These are phyloP conservation scores for Drosophila ironensis DNA, from an alignment of 1,140 invertebrate genomes.

Conservation along the genomic window DNA sequence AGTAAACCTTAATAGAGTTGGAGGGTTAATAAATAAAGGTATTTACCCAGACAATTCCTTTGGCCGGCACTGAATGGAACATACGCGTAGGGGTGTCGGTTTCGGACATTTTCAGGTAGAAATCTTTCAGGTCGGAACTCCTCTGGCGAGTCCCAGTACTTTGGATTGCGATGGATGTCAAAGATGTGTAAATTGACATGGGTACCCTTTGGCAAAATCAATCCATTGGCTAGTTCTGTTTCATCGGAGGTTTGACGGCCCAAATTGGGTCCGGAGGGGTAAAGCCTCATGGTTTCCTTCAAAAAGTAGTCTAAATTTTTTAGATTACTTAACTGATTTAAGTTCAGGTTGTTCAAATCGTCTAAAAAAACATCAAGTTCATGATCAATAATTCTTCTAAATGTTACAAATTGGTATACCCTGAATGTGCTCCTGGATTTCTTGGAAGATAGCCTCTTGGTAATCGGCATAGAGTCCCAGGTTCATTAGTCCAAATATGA, in stretches of 20 bases:
- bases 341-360: slow-evolving; percentile 65
- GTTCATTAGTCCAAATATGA: slow-evolving; percentile 84
- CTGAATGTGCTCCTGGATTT: slow-evolving; percentile 35
- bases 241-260: slow-evolving; percentile 84
- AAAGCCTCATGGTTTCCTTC: slow-evolving; percentile 85
- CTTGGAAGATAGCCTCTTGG: slow-evolving; percentile 85
- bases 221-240: slow-evolving; percentile 65
- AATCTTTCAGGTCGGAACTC: slow-evolving; percentile 90
- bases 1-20: neutral
- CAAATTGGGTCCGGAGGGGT: slow-evolving; percentile 87
- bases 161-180: slow-evolving; percentile 84
- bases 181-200: slow-evolving; percentile 81
- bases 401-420: neutral
- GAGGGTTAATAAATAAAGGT: too few species aligned
- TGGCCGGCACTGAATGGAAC: slow-evolving; percentile 84
- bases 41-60: slow-evolving; percentile 67
- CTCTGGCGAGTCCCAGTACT: slow-evolving; percentile 87
- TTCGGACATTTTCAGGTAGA: slow-evolving; percentile 84
- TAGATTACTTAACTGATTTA: slow-evolving; percentile 84
- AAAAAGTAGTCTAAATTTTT: slow-evolving; percentile 86
- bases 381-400: neutral
- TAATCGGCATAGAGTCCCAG: slow-evolving; percentile 84
- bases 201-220: slow-evolving; percentile 82
- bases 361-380: slow-evolving; percentile 7
- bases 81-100: slow-evolving; percentile 82